phyloP scores from a whole-genome alignment of 2,113 vertebrate species.

The Pantherophis guttatus region DNA sequence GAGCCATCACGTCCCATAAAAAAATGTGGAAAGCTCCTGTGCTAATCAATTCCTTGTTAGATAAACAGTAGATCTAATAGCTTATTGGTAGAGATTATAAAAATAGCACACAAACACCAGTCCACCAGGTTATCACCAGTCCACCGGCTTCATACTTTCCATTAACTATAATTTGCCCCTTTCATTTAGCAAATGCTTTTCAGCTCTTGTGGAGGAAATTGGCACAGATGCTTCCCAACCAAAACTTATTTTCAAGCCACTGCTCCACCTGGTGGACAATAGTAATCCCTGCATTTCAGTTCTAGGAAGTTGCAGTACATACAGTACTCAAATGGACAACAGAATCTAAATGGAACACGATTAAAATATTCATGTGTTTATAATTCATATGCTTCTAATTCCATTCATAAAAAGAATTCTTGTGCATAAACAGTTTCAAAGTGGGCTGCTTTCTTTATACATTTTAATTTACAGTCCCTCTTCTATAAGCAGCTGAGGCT shows the following conservation, averaged over 20 bases:
- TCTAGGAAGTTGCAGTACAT: not conserved
- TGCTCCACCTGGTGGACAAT: constrained; percentile 36
- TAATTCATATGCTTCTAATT: not conserved
- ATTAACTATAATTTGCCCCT: not conserved
- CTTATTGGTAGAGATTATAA: not conserved
- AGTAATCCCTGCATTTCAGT: not conserved
- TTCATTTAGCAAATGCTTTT: not conserved
- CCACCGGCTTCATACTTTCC: not conserved
- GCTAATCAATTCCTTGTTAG: not conserved
- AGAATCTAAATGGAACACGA: fast-evolving
- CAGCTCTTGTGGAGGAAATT: not conserved
- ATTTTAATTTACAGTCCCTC: not conserved
- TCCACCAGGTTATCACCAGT: not conserved
- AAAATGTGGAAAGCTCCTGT: not conserved
- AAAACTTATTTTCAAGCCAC: not conserved
- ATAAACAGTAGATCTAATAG: not conserved
- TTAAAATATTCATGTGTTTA: fast-evolving
- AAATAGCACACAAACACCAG: not conserved
- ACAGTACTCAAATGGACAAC: not conserved
- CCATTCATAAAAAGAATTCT: not conserved
- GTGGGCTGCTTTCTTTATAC: not conserved
- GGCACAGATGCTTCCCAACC: not conserved
- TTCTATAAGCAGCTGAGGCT: not conserved
- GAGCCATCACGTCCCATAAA: too few relatives aligned
- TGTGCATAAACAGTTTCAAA: not conserved